These are phyloP conservation scores for Junonia oenone DNA, from an alignment of 2,888 invertebrate genomes.

Conservation along the genomic window DNA sequence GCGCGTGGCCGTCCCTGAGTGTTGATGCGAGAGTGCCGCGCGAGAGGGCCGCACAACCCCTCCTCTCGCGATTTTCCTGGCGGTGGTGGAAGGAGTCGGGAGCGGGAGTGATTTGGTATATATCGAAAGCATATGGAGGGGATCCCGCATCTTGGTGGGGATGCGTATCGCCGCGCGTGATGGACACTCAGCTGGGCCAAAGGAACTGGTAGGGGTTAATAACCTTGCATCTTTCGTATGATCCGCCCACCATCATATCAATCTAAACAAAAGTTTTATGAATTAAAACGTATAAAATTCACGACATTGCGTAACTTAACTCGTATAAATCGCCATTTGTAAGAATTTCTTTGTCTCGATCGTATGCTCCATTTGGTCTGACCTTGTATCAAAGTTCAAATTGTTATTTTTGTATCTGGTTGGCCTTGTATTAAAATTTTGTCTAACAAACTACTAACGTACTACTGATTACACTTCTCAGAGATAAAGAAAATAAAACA, in stretches of 20 bases:
- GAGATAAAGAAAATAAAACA: not conserved
- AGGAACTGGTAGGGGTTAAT: conserved; percentile 76
- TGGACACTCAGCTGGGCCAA: conserved; percentile 58
- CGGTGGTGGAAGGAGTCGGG: conserved; percentile 75
- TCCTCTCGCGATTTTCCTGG: conserved; percentile 71
- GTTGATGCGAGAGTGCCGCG: conserved; percentile 54
- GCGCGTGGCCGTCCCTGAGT: conserved; percentile 63
- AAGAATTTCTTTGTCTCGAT: conserved; percentile 49
- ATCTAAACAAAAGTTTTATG: conserved; percentile 39
- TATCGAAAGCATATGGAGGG: conserved; percentile 73
- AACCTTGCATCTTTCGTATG: conserved; percentile 59
- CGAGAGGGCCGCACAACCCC: conserved; percentile 66
- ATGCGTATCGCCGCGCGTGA: conserved; percentile 65
- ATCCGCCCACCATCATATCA: conserved; percentile 52
- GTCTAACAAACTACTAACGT: not conserved
- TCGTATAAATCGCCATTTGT: conserved; percentile 46
- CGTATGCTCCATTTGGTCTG: conserved; percentile 16
- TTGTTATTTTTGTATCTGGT: conserved; percentile 20
- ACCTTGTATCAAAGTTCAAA: conserved; percentile 28
- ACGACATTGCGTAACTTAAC: conserved; percentile 60
- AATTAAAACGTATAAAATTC: conserved; percentile 37
- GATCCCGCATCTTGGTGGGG: conserved; percentile 77
- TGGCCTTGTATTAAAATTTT: conserved; percentile 16
- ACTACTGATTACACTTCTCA: not conserved
- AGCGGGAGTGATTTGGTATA: conserved; percentile 75